Evolutionary conservation across 2,113 vertebrate species (phyloP).

Genomic region (Chlamydotis undulata): DNA sequence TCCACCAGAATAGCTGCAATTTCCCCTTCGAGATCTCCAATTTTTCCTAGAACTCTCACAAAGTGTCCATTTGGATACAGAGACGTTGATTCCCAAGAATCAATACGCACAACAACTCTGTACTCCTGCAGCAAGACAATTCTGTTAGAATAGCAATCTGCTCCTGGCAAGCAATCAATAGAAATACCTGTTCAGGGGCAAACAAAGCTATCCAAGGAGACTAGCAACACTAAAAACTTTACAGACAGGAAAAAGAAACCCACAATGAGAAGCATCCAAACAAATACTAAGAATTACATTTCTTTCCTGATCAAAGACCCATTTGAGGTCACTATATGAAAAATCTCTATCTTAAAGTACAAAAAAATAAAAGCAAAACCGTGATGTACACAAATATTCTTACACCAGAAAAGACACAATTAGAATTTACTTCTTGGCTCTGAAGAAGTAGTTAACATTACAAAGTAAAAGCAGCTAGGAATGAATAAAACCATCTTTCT

Average conservation of each 20-base stretch:
- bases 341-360: not conserved
- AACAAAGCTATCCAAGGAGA: not conserved
- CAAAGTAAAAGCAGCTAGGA: not conserved
- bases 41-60: constrained; percentile 88
- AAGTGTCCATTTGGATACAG: constrained; percentile 94
- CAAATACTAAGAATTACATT: not conserved
- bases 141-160: not conserved
- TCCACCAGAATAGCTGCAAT: constrained; percentile 92
- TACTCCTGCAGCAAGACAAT: constrained; percentile 79
- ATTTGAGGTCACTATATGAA: not conserved
- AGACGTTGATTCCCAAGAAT: constrained; percentile 92
- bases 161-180: not conserved
- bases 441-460: not conserved
- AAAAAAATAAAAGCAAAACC: not conserved
- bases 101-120: constrained; percentile 91
- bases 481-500: not conserved
- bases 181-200: not conserved
- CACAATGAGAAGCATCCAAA: not conserved
- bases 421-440: not conserved
- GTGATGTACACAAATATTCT: not conserved
- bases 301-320: not conserved
- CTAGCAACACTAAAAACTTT: not conserved
- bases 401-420: not conserved
- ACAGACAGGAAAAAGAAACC: not conserved
- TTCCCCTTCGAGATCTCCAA: constrained; percentile 92